phyloP scores from a whole-genome alignment of 2,113 vertebrate species.

The Pollimyrus isidori region DNA sequence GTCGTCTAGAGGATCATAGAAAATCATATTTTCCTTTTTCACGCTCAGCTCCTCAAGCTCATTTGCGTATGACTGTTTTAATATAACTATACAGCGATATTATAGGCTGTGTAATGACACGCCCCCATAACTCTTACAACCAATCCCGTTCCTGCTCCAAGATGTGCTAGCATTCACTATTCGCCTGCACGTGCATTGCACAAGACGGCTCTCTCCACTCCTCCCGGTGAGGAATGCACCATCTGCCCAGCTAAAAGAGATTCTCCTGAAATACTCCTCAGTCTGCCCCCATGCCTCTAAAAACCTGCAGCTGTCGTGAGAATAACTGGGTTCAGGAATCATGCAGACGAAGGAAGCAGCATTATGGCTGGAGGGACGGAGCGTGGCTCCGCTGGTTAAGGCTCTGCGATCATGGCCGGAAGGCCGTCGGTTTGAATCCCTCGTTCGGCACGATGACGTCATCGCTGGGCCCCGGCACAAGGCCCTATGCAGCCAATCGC shows the following conservation, averaged over 20 bases:
- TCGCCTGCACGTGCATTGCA: not conserved
- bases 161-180: not conserved
- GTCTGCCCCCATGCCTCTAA: not conserved
- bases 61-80: not conserved
- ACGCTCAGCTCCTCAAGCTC: not conserved
- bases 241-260: not conserved
- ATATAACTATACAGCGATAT: not conserved
- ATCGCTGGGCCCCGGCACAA: not conserved
- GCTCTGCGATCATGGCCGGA: not conserved
- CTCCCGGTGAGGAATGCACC: not conserved
- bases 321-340: not conserved
- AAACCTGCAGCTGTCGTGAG: slow-evolving; percentile 9
- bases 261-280: not conserved
- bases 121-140: not conserved
- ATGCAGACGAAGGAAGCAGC: not conserved
- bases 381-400: not conserved
- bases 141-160: not conserved
- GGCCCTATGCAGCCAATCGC: not conserved
- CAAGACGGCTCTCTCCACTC: not conserved
- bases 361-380: not conserved
- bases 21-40: not conserved
- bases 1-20: not conserved
- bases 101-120: not conserved
- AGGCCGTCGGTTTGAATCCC: not conserved
- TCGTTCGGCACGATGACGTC: not conserved